A percentile compares a stretch with the other conserved stretches of the same genome.
These are phyloP conservation scores for Protonibea diacanthus DNA, from an alignment of 2,797 vertebrate genomes.

Conservation along the genomic window DNA sequence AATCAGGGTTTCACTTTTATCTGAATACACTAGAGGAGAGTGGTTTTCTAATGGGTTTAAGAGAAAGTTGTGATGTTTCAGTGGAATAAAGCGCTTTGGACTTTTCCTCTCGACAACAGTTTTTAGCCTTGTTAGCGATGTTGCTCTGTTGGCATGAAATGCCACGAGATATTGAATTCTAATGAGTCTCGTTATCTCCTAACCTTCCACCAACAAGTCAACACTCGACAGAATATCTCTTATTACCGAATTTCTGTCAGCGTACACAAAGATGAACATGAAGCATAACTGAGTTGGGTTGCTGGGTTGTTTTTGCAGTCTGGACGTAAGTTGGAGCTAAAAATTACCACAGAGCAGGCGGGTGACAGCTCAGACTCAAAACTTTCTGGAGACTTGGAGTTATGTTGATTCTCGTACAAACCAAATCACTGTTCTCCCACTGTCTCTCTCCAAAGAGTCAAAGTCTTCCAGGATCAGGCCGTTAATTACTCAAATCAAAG, in stretches of 20 bases:
- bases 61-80: slow-evolving; percentile 4
- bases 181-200: neutral
- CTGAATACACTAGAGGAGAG: slow-evolving; percentile 26
- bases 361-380: too few relatives aligned
- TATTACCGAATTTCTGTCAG: neutral
- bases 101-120: neutral
- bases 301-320: too few relatives aligned
- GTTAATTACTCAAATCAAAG: too few relatives aligned
- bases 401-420: too few relatives aligned
- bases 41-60: neutral
- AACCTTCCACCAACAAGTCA: neutral
- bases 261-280: neutral
- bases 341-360: too few relatives aligned
- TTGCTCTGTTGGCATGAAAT: neutral
- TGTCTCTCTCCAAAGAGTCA: too few relatives aligned
- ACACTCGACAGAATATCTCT: neutral
- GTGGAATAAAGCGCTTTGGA: neutral
- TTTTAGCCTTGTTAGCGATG: neutral
- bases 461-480: too few relatives aligned
- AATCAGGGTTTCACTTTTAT: slow-evolving; percentile 17
- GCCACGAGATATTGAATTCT: neutral
- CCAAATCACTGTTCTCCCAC: too few relatives aligned
- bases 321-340: too few relatives aligned
- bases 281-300: neutral
- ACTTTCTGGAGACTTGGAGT: too few relatives aligned